phyloP scores from a whole-genome alignment of 2,797 vertebrate genomes.

The Esox lucius region DNA sequence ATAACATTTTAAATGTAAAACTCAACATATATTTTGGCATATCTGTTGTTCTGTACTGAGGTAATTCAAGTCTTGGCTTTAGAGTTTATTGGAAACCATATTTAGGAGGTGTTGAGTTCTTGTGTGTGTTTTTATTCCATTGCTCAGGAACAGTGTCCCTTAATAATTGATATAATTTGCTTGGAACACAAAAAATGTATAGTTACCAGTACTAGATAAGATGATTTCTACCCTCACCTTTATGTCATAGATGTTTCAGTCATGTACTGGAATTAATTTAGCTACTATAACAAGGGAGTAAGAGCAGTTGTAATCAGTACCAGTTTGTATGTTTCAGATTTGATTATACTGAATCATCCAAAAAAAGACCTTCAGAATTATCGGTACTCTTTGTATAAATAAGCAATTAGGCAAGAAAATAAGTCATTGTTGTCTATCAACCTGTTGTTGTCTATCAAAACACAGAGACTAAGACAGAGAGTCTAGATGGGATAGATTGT shows the following conservation, averaged over 20 bases:
- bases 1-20: background rate
- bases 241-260: background rate
- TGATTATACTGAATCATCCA: background rate
- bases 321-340: background rate
- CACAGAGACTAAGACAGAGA: too few relatives aligned
- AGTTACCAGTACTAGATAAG: background rate
- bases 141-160: slow-evolving; percentile 66
- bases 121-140: slow-evolving; percentile 61
- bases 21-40: background rate
- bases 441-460: too few relatives aligned
- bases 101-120: slow-evolving; percentile 34
- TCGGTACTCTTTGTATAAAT: too few relatives aligned
- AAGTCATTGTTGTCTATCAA: too few relatives aligned
- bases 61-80: background rate
- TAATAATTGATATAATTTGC: slow-evolving; percentile 49
- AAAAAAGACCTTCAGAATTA: background rate
- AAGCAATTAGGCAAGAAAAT: too few relatives aligned
- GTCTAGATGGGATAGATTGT: too few relatives aligned
- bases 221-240: background rate
- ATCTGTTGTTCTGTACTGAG: background rate
- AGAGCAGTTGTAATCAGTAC: background rate
- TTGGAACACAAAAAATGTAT: slow-evolving; percentile 36
- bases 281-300: background rate
- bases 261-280: background rate
- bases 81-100: background rate